Conservation (phyloP, 2,113 vertebrate genomes). For the Ctenodactylus gundi region DNA sequence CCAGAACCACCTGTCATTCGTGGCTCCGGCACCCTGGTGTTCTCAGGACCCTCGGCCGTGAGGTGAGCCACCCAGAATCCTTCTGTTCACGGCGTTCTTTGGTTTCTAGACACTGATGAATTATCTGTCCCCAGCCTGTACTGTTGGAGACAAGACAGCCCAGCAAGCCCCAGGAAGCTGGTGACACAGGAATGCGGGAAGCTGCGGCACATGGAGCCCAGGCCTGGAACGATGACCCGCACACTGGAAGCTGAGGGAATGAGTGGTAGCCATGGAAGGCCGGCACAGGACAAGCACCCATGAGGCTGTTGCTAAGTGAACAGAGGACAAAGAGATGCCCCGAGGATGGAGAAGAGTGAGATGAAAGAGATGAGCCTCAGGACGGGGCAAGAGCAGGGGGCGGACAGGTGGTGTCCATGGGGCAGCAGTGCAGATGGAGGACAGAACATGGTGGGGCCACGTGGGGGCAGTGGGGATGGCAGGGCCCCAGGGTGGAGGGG, state of each 20-base stretch:
- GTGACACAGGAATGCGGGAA: not conserved
- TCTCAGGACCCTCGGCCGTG: not conserved
- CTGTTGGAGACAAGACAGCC: not conserved
- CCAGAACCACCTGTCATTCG: not conserved
- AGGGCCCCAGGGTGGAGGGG: not conserved
- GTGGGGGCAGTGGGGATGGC: not conserved
- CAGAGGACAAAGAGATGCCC: no score
- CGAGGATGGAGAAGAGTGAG: no score
- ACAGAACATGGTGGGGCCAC: not conserved
- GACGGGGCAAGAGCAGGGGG: conserved; percentile 18
- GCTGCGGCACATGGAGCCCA: not conserved
- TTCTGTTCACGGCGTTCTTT: not conserved
- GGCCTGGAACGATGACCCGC: not conserved
- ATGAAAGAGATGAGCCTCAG: not conserved
- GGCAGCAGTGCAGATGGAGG: not conserved
- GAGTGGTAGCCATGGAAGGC: not conserved
- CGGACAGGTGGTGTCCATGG: not conserved
- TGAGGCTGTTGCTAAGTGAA: no score
- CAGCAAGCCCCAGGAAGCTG: conserved; percentile 42
- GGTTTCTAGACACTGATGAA: not conserved
- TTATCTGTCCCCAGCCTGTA: not conserved
- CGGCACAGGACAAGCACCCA: not conserved
- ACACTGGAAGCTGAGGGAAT: not conserved
- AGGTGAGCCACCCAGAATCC: not conserved
- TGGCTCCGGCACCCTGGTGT: not conserved